Evolutionary conservation across 2,888 invertebrate species (phyloP).

Genomic region (Antheraea yamamai): DNA sequence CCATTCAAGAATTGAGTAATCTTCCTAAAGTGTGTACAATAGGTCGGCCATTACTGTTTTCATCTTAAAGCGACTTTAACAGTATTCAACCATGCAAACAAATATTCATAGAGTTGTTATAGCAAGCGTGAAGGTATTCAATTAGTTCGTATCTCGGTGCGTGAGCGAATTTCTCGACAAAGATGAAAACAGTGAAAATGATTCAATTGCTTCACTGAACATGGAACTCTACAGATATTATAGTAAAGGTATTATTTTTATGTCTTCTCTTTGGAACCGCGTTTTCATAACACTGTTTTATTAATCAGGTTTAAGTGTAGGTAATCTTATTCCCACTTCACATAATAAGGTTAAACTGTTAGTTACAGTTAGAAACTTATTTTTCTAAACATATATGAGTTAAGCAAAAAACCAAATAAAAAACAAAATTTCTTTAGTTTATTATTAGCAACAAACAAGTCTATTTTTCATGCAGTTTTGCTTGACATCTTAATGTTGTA

Average conservation of each 20-base stretch:
- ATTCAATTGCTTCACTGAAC: conserved; percentile 57
- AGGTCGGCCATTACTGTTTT: neutral
- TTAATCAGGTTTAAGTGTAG: too few relatives aligned
- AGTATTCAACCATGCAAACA: conserved; percentile 42
- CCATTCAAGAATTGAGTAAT: neutral
- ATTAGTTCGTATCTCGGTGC: conserved; percentile 59
- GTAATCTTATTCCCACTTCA: too few relatives aligned
- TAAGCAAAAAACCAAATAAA: too few relatives aligned
- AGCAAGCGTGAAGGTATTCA: conserved; percentile 75
- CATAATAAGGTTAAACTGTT: too few relatives aligned
- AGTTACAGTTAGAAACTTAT: too few relatives aligned
- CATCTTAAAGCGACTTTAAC: conserved; percentile 28
- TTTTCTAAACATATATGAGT: too few relatives aligned
- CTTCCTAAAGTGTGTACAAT: neutral
- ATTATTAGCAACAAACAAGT: too few relatives aligned
- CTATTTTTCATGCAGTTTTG: too few relatives aligned
- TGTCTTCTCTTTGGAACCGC: neutral
- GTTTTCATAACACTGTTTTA: neutral
- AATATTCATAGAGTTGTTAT: conserved; percentile 63
- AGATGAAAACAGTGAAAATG: conserved; percentile 76
- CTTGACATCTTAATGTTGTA: too few relatives aligned
- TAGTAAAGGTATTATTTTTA: neutral
- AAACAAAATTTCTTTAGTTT: too few relatives aligned
- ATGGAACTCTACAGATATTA: conserved; percentile 7
- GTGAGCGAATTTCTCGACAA: conserved; percentile 72